These are phyloP conservation scores for Trididemnum nubilum DNA, from an alignment of 23 tunicate genomes.

Conservation along the genomic window DNA sequence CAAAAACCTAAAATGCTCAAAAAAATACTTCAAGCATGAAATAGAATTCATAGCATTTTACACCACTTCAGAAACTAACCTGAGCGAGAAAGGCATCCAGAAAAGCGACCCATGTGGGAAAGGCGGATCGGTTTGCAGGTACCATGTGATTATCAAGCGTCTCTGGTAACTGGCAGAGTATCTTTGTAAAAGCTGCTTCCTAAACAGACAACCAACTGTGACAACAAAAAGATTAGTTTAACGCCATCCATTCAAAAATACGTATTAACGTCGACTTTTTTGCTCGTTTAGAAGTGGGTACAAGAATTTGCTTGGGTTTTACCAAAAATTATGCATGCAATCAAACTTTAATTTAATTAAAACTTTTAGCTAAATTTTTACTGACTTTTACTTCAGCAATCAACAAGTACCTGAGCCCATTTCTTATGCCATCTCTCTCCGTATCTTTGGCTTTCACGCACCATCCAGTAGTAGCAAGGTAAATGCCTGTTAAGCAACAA, in stretches of 20 bases:
- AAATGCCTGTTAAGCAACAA: conserved; percentile 53
- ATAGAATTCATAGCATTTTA: neutral
- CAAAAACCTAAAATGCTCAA: too few relatives aligned
- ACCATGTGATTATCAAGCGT: conserved; percentile 58
- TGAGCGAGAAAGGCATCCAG: conserved; percentile 76
- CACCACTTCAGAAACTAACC: conserved; percentile 36
- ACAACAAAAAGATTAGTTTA: too few relatives aligned
- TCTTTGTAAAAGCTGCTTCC: conserved; percentile 84
- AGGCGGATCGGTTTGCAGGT: conserved; percentile 55
- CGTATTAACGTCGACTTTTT: too few relatives aligned
- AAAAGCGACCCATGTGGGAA: conserved; percentile 72
- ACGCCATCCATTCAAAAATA: too few relatives aligned
- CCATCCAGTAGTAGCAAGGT: conserved; percentile 87
- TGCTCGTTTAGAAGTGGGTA: too few relatives aligned
- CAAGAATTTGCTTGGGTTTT: neutral
- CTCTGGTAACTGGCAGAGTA: conserved; percentile 67
- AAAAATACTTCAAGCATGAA: too few relatives aligned
- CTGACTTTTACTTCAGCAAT: too few relatives aligned
- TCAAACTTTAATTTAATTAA: too few relatives aligned
- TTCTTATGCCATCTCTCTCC: conserved; percentile 85
- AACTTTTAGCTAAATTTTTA: too few relatives aligned
- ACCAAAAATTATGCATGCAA: too few relatives aligned
- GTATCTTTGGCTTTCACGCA: conserved; percentile 71
- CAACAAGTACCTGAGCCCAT: conserved; percentile 89
- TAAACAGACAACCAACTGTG: neutral